phyloP scores from a whole-genome alignment of 2,888 invertebrate genomes.

The Axea sp. region DNA sequence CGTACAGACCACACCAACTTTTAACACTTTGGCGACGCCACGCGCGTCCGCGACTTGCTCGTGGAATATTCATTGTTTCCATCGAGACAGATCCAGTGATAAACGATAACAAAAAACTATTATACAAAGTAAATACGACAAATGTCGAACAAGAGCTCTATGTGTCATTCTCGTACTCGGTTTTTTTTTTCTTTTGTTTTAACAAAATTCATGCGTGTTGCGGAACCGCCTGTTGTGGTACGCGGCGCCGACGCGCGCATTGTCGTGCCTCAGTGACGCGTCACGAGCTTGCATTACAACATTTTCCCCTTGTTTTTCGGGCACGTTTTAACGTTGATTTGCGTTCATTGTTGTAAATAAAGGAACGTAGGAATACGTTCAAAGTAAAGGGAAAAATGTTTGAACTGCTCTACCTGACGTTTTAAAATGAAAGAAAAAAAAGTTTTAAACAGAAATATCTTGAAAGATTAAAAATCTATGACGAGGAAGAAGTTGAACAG shows the following conservation, averaged over 20 bases:
- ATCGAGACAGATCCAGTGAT: conserved; percentile 36
- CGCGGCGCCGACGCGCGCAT: conserved; percentile 26
- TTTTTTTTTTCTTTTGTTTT: conserved; percentile 24
- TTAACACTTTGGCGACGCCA: conserved; percentile 25
- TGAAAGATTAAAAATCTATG: conserved; percentile 26
- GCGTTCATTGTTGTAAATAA: conserved; percentile 45
- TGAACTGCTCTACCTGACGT: conserved; percentile 51
- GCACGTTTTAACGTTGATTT: conserved; percentile 16
- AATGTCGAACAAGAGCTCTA: conserved; percentile 13
- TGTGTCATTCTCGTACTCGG: conserved; percentile 3
- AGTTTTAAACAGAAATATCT: conserved; percentile 14
- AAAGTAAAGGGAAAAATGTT: conserved; percentile 54
- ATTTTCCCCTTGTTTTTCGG: conserved; percentile 46
- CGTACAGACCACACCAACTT: conserved; percentile 24
- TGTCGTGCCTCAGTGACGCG: conserved; percentile 19
- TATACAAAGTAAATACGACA: conserved; percentile 1
- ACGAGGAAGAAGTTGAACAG: conserved; percentile 49
- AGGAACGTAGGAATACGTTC: conserved; percentile 20
- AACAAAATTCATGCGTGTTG: conserved; percentile 41
- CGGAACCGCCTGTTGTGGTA: conserved; percentile 27
- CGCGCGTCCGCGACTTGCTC: conserved; percentile 11
- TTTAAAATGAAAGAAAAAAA: conserved; percentile 32
- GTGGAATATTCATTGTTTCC: too few species aligned
- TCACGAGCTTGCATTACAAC: conserved; percentile 40
- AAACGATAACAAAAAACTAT: conserved; percentile 9